A percentile compares a stretch with the other conserved stretches of the same genome.
Evolutionary conservation across 1,140 invertebrate species (phyloP).

Genomic region (Drosophila navojoa): DNA sequence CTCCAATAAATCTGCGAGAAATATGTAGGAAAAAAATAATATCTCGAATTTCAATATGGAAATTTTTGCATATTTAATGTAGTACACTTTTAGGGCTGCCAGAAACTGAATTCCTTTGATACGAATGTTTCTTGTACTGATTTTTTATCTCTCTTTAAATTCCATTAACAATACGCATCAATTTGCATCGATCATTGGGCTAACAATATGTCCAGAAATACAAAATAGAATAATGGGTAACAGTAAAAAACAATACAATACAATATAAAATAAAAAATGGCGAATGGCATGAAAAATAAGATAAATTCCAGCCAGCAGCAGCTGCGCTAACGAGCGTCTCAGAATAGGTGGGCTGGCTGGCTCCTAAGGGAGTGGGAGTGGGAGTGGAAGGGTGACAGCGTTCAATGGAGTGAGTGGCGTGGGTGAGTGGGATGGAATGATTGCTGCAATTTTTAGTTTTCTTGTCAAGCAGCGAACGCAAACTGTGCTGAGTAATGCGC

Average conservation of each 20-base stretch:
- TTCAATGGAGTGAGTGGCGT: neutral
- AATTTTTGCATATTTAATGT: neutral
- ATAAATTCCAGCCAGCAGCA: slow-evolving; percentile 71
- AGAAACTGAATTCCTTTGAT: neutral
- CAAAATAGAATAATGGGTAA: slow-evolving; percentile 33
- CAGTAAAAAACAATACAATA: slow-evolving; percentile 4
- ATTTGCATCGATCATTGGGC: slow-evolving; percentile 80
- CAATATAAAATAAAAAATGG: slow-evolving; percentile 42
- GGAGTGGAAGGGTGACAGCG: neutral
- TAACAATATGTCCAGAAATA: slow-evolving; percentile 75
- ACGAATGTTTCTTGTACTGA: neutral
- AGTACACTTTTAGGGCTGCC: neutral
- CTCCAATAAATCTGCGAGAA: slow-evolving; percentile 32
- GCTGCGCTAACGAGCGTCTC: slow-evolving; percentile 72
- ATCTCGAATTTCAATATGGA: neutral
- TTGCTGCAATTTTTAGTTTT: slow-evolving; percentile 34
- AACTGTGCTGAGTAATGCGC: slow-evolving; percentile 70
- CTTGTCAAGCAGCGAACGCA: slow-evolving; percentile 53
- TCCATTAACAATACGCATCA: slow-evolving; percentile 76
- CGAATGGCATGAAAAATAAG: slow-evolving; percentile 70
- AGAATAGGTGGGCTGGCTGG: slow-evolving; percentile 28
- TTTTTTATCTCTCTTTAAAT: slow-evolving; percentile 27
- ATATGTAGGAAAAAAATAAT: neutral
- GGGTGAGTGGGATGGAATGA: slow-evolving; percentile 1
- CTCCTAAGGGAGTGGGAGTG: neutral